These are phyloP conservation scores for Aphaenogaster ashmeadi DNA, from an alignment of 1,140 invertebrate species.

Conservation along the genomic window DNA sequence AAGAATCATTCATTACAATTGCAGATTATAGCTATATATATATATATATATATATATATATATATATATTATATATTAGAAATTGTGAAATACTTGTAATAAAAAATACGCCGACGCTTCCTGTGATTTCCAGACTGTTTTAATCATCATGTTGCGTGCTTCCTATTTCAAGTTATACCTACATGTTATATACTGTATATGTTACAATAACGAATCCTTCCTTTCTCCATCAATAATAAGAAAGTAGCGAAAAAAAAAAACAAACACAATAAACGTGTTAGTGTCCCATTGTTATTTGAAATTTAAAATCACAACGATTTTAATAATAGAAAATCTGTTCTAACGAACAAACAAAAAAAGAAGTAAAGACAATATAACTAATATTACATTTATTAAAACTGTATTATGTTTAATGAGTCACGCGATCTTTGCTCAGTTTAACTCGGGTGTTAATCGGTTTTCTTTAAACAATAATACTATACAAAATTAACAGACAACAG, in stretches of 20 bases:
- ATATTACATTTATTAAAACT: neutral
- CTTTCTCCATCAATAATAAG: neutral
- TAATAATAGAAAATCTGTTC: neutral
- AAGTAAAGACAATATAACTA: neutral
- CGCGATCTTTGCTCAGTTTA: neutral
- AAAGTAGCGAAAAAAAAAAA: neutral
- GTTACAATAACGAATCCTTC: neutral
- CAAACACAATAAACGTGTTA: neutral
- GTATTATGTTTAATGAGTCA: neutral
- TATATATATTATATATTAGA: slow-evolving; percentile 86
- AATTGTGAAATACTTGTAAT: slow-evolving; percentile 86
- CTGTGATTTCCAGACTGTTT: slow-evolving; percentile 77
- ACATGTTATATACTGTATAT: neutral
- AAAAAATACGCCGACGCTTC: slow-evolving; percentile 86
- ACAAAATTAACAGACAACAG: neutral
- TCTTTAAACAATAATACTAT: neutral
- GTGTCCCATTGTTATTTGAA: neutral
- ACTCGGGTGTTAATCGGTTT: neutral
- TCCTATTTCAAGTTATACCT: neutral
- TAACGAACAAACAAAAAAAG: neutral
- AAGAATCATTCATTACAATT: slow-evolving; percentile 83
- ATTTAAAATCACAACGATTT: neutral
- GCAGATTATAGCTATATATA: slow-evolving; percentile 85
- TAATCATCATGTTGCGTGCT: slow-evolving; percentile 27
- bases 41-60: slow-evolving; percentile 84